phyloP scores from a whole-genome alignment of 2,797 vertebrate species.

The Mus spretus region DNA sequence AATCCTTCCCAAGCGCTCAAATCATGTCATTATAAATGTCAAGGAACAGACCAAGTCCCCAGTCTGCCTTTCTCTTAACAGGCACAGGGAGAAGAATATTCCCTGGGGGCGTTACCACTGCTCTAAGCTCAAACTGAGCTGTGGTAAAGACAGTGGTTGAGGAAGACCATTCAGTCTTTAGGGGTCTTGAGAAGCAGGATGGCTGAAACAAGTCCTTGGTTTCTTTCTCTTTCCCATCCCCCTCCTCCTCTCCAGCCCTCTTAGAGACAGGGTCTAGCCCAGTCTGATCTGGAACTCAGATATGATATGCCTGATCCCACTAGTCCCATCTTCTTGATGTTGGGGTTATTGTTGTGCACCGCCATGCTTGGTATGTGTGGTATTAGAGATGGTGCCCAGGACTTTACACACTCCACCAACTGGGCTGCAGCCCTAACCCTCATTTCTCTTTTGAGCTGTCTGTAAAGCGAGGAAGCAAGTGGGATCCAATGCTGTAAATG shows the following conservation, averaged over 20 bases:
- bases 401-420: background rate
- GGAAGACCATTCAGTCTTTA: background rate
- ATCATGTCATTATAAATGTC: background rate
- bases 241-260: background rate
- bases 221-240: background rate
- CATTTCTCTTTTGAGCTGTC: background rate
- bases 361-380: background rate
- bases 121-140: background rate
- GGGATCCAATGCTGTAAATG: background rate
- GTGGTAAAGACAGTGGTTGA: background rate
- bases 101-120: background rate
- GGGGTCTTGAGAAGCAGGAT: background rate
- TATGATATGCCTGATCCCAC: background rate
- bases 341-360: no score
- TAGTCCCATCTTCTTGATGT: background rate
- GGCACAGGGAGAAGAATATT: background rate
- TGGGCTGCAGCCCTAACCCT: background rate
- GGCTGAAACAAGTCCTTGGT: background rate
- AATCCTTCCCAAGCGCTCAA: background rate
- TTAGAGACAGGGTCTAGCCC: background rate
- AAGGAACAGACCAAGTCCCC: background rate
- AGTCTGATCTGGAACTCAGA: background rate
- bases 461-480: background rate
- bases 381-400: background rate
- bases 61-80: background rate